Conservation (phyloP, 2,113 vertebrate genomes). For the Tiliqua scincoides region DNA sequence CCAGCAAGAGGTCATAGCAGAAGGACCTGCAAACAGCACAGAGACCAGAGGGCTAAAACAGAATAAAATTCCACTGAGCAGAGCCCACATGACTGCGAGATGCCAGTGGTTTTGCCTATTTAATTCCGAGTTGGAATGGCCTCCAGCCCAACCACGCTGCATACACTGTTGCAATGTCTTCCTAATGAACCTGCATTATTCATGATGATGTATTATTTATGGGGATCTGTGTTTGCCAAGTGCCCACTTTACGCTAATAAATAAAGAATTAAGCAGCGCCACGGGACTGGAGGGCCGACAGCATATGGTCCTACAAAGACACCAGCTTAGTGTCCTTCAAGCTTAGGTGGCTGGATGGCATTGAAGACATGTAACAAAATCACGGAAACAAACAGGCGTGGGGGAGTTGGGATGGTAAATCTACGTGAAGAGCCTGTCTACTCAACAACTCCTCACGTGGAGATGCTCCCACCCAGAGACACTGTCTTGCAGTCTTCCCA, state of each 20-base stretch:
- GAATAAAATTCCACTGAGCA: background rate
- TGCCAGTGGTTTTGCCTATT: background rate
- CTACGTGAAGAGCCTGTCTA: background rate
- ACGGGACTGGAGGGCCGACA: background rate
- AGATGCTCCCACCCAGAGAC: background rate
- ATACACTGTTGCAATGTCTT: background rate
- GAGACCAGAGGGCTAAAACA: background rate
- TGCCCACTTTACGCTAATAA: background rate
- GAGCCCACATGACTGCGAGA: background rate
- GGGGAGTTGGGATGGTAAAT: background rate
- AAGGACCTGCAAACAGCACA: background rate
- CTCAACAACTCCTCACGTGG: background rate
- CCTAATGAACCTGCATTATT: constrained; percentile 20
- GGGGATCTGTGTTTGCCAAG: background rate
- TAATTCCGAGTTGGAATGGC: background rate
- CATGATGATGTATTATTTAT: constrained; percentile 22
- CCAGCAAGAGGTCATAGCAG: background rate
- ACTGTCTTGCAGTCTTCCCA: background rate
- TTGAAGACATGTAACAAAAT: background rate
- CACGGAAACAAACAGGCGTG: background rate
- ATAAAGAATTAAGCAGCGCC: constrained; percentile 6
- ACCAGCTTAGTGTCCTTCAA: background rate
- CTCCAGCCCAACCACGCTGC: background rate
- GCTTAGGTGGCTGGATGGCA: background rate
- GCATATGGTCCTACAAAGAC: background rate